These are phyloP conservation scores for Ricordea florida DNA, from an alignment of 92 coral and sea anemone species.

Conservation along the genomic window DNA sequence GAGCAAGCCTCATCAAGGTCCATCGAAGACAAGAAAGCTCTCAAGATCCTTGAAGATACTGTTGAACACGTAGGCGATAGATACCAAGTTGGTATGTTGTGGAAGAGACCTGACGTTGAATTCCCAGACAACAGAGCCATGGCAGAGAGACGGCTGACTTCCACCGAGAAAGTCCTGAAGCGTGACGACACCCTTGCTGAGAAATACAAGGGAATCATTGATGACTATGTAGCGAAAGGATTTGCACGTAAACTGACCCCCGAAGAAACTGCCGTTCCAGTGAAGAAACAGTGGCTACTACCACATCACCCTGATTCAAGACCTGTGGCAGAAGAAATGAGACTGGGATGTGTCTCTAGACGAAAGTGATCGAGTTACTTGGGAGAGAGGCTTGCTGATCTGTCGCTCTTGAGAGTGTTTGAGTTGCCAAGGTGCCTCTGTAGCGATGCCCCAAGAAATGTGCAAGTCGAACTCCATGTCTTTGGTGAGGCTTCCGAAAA, in stretches of 20 bases:
- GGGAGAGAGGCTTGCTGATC: conserved; percentile 51
- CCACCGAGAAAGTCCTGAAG: conserved; percentile 47
- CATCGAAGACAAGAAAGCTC: conserved; percentile 47
- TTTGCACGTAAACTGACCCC: conserved; percentile 52
- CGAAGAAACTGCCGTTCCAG: conserved; percentile 29
- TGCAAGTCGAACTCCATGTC: conserved; percentile 52
- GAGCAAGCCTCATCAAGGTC: conserved; percentile 16
- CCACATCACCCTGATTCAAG: conserved; percentile 58
- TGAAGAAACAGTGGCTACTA: conserved; percentile 26
- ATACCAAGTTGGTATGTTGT: conserved; percentile 54
- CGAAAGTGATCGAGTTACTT: conserved; percentile 14
- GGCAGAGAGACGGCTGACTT: conserved; percentile 55
- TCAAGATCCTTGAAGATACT: conserved; percentile 39
- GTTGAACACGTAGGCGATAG: conserved; percentile 22
- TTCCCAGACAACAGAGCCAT: conserved; percentile 42
- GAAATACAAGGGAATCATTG: conserved; percentile 56
- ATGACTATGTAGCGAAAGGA: conserved; percentile 39
- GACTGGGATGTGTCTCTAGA: conserved; percentile 59
- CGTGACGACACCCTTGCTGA: conserved; percentile 37
- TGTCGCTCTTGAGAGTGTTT: conserved; percentile 20
- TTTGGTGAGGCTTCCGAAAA: conserved; percentile 72
- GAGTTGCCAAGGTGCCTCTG: conserved; percentile 54
- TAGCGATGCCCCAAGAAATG: neutral
- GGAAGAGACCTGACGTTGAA: conserved; percentile 48
- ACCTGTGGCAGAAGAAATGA: conserved; percentile 41